phyloP scores from a whole-genome alignment of 2,113 vertebrate genomes.

The Poecilia latipinna region DNA sequence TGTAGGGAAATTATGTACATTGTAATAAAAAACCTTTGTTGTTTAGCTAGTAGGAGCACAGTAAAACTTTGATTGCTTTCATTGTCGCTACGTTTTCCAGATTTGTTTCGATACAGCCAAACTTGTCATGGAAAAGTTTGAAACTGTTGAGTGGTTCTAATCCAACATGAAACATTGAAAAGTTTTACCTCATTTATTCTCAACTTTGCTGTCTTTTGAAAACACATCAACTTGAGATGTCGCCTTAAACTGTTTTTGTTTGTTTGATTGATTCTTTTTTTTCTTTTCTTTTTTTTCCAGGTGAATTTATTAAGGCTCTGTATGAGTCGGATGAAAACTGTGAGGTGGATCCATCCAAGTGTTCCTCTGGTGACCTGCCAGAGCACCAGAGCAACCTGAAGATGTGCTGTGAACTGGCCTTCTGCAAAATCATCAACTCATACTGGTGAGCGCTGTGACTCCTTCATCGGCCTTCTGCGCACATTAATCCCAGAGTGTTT shows the following conservation, averaged over 20 bases:
- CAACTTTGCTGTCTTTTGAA: background rate
- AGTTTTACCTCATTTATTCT: background rate
- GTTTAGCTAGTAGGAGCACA: no score
- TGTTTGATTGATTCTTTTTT: no score
- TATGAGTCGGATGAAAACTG: slow-evolving; percentile 99
- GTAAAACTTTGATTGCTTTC: no score
- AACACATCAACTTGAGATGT: background rate
- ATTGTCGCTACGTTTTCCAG: no score
- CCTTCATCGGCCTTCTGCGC: background rate
- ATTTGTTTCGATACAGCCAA: no score
- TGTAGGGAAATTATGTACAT: no score
- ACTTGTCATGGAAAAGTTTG: no score
- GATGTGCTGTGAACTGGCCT: slow-evolving; percentile 98
- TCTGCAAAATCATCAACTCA: slow-evolving; percentile 99
- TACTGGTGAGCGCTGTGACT: slow-evolving; percentile 84
- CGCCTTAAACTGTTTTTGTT: no score
- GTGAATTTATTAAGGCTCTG: slow-evolving; percentile 98
- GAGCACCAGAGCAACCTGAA: slow-evolving; percentile 99
- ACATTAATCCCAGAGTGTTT: background rate
- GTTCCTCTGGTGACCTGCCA: slow-evolving; percentile 88
- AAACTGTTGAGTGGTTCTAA: background rate
- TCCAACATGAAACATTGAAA: background rate
- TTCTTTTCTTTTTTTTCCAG: slow-evolving; percentile 68
- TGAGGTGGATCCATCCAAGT: slow-evolving; percentile 95
- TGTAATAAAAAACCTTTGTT: no score